Percentiles rank a stretch among this genome's conserved stretches.
phyloP scores from a whole-genome alignment of 2,113 vertebrate species.

The Callospermophilus lateralis region DNA sequence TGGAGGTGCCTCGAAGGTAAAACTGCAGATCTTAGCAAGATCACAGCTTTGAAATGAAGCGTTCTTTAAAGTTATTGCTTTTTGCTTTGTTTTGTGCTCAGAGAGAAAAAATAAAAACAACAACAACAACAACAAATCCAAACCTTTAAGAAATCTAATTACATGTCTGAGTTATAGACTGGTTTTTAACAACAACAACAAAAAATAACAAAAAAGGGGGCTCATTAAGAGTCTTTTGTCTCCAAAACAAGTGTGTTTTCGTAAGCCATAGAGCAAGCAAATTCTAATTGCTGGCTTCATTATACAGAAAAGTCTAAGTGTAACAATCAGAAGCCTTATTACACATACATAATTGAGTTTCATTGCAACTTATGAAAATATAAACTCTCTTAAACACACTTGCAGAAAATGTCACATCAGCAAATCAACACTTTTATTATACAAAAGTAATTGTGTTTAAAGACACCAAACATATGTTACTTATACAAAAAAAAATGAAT shows the following conservation, averaged over 20 bases:
- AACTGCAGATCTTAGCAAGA: slow-evolving; percentile 68
- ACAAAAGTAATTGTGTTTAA: slow-evolving; percentile 91
- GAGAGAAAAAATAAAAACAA: slow-evolving; percentile 62
- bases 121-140: slow-evolving; percentile 46
- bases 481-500: slow-evolving; percentile 83
- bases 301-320: slow-evolving; percentile 90
- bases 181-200: slow-evolving; percentile 78
- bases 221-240: slow-evolving; percentile 90
- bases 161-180: slow-evolving; percentile 89
- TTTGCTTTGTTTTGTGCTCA: slow-evolving; percentile 79
- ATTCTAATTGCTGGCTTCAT: slow-evolving; percentile 92
- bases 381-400: slow-evolving; percentile 92
- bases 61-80: slow-evolving; percentile 75
- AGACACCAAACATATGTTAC: slow-evolving; percentile 89
- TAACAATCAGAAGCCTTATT: slow-evolving; percentile 92
- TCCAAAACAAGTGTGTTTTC: slow-evolving; percentile 89
- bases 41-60: slow-evolving; percentile 68
- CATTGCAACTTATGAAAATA: slow-evolving; percentile 92
- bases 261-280: slow-evolving; percentile 89
- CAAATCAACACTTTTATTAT: slow-evolving; percentile 91
- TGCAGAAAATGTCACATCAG: slow-evolving; percentile 90
- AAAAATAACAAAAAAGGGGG: slow-evolving; percentile 81
- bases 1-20: slow-evolving; percentile 63
- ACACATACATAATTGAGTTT: slow-evolving; percentile 92
- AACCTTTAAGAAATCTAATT: slow-evolving; percentile 89